Evolutionary conservation across 2,888 invertebrate genomes (phyloP).

Genomic region (Plebejus anna): DNA sequence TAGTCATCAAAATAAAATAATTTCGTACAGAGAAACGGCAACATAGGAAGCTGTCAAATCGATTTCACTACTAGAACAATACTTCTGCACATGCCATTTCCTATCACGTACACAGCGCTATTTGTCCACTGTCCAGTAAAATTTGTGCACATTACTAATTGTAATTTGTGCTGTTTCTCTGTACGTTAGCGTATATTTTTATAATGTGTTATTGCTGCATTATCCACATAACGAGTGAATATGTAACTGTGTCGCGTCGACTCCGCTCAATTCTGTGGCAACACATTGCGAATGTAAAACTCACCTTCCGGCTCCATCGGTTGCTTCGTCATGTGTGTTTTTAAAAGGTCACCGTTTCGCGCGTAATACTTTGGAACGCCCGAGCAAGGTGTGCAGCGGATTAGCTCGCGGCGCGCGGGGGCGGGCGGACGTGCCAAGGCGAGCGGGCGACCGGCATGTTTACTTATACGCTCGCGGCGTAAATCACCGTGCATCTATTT

Average conservation of each 20-base stretch:
- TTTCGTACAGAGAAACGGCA: too few species aligned
- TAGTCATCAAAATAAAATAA: too few species aligned
- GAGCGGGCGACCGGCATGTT: conserved; percentile 74
- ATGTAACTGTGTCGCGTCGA: background rate
- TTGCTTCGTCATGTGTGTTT: conserved; percentile 31
- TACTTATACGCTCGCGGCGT: conserved; percentile 77
- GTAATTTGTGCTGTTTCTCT: background rate
- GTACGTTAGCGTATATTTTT: background rate
- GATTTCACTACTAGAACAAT: background rate
- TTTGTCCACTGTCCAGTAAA: background rate
- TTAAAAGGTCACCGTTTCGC: conserved; percentile 30
- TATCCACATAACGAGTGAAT: background rate
- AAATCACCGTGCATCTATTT: conserved; percentile 79
- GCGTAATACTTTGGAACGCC: conserved; percentile 36
- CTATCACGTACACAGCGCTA: background rate
- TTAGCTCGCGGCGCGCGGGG: conserved; percentile 48
- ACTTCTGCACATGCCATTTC: background rate
- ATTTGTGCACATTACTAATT: background rate
- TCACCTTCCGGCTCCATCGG: conserved; percentile 28
- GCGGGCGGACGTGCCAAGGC: conserved; percentile 75
- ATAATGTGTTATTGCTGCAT: background rate
- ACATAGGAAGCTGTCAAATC: background rate
- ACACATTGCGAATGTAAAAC: conserved; percentile 31
- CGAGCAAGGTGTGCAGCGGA: conserved; percentile 35
- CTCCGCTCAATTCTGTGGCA: conserved; percentile 34